Evolutionary conservation across 2,888 invertebrate species (phyloP).

Genomic region (Lasioglossum morio): DNA sequence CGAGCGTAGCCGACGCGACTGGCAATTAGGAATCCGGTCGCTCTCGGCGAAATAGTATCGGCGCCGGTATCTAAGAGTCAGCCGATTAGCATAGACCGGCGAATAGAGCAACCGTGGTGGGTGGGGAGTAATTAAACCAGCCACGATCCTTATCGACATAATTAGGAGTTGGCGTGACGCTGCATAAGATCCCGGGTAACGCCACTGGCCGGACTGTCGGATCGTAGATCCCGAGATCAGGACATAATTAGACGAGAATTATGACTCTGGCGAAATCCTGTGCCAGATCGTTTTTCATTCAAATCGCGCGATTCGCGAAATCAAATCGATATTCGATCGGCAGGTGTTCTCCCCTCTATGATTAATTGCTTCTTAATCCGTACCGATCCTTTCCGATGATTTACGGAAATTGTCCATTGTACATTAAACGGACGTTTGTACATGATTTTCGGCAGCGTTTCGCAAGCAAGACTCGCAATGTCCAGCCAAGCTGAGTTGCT

Average conservation of each 20-base stretch:
- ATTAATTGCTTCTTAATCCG: not conserved
- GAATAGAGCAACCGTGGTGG: conserved; percentile 63
- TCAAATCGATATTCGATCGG: not conserved
- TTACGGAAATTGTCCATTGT: too few relatives aligned
- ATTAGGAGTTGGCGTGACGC: conserved; percentile 81
- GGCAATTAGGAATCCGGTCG: conserved; percentile 62
- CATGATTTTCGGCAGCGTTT: not conserved
- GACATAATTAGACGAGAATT: conserved; percentile 78
- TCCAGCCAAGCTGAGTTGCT: not conserved
- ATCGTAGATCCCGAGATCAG: conserved; percentile 76
- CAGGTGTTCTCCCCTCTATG: not conserved
- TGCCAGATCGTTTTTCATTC: not conserved
- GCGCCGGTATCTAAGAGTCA: conserved; percentile 54
- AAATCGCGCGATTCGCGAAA: not conserved
- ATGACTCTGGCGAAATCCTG: conserved; percentile 69
- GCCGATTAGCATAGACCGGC: conserved; percentile 65
- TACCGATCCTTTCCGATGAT: too few relatives aligned
- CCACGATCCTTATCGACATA: conserved; percentile 71
- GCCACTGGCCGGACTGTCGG: conserved; percentile 72
- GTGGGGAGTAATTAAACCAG: conserved; percentile 72
- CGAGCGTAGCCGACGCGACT: conserved; percentile 45
- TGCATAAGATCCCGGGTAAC: conserved; percentile 71
- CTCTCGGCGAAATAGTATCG: conserved; percentile 61
- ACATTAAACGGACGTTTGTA: too few relatives aligned
- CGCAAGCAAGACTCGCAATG: not conserved